Base-by-base conservation (phyloP, 2,888 invertebrate genomes). In the Andrena praecox region DNA sequence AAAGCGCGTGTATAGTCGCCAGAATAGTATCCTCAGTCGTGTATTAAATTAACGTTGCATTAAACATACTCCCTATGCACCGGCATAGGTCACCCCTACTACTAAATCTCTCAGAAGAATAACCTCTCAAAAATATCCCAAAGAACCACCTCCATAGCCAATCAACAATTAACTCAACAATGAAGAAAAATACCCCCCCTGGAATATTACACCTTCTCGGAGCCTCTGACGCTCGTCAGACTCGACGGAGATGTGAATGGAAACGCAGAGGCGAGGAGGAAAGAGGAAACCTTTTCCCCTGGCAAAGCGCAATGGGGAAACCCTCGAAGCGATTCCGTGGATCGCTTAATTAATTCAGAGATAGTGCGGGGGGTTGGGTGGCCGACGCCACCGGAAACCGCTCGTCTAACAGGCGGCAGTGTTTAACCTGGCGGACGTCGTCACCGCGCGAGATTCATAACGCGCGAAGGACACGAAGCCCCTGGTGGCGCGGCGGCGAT, bases 291-390 rank as follows among this genome's bases (percentile, higher is more conserved):
- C 50, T 35, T 62, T 69, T 42, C 42, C 12, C 50, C 2, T 27
- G 3, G 27, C 24, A 50, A 60, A 75, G 60, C 59, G 67, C 52
- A 59, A 29, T 31, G 56, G 3, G 3, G 50, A 75, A 60, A 24
- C 60, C 62, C 52, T 29, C 33, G n/a, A 77, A 71, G 33, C 59
- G 48, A 60, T 54, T 52, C 35, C 54, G 54, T 42, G 52, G 62
- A 70, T 76, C 62, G 7, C 42, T 62, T 74, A 77, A 74, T 77
- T 77, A 77, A 73, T 77, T 77, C 74, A 54, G 31, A 74, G 66
- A 67, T 62, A 74, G 16, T 20, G 16, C 20, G 50, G 8, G 8
- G 2, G n/a, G 52, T 0, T 6, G 27, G 12, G 56, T 33, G 54
- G 33, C 8, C 0, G 10, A 16, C 7, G 12, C 16, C 27, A 10